phyloP scores from a whole-genome alignment of 2,113 vertebrate genomes.

The Pelmatolapia mariae region DNA sequence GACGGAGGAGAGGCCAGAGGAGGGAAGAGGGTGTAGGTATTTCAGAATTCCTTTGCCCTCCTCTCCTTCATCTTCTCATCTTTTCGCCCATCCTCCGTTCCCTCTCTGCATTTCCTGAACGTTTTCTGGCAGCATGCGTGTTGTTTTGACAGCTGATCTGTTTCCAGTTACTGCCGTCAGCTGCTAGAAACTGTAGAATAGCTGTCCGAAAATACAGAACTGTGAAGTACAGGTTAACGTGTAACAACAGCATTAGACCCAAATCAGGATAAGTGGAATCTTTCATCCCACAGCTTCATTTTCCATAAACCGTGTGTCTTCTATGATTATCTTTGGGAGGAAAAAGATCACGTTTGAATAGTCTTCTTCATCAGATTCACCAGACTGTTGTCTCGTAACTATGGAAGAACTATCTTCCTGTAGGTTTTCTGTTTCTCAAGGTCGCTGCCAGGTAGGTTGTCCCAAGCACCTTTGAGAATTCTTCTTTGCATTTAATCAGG shows the following conservation, averaged over 20 bases:
- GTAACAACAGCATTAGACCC: not conserved
- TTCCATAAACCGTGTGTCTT: not conserved
- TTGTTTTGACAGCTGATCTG: slow-evolving; percentile 51
- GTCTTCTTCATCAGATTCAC: not conserved
- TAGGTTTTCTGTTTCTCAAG: not conserved
- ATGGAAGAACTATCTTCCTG: not conserved
- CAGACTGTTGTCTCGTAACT: not conserved
- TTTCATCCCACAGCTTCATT: not conserved
- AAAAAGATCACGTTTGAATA: not conserved
- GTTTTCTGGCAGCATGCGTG: not conserved
- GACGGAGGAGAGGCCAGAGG: not conserved
- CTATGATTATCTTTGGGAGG: not conserved
- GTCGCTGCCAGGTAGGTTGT: not conserved
- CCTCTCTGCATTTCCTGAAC: not conserved
- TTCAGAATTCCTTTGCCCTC: slow-evolving; percentile 18
- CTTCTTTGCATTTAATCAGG: not conserved
- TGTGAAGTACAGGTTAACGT: not conserved
- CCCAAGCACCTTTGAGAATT: not conserved
- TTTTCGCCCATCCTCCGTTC: not conserved
- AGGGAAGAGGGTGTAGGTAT: not conserved
- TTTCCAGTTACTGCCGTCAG: not conserved
- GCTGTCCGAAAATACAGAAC: not conserved
- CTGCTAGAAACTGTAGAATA: not conserved
- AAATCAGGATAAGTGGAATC: not conserved
- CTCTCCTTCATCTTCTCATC: slow-evolving; percentile 11